Base-by-base conservation (phyloP, 2,888 invertebrate species). In the Drosophila yooni region DNA sequence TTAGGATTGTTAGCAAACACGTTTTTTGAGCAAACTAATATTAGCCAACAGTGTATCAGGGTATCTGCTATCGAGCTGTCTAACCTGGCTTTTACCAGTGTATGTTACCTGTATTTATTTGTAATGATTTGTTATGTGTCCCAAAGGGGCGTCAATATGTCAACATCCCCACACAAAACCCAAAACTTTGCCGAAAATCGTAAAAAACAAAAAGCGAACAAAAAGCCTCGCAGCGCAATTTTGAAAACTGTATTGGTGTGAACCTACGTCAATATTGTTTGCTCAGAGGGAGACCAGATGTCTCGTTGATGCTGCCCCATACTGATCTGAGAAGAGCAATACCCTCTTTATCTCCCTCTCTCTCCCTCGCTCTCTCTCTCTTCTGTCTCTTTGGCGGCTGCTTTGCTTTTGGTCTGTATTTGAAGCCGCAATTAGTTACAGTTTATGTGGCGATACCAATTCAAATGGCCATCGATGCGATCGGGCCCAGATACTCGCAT, bases 391-490 rank as follows among this genome's bases (percentile, higher is more conserved):
- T 62, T 66, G 69, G 69, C 79, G 71, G 73, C 74, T 72, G 68
- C 68, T 70, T 78, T 75, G 64, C 79, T 65, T 67, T 56, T 83
- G 83, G 81, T 91, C 89, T 87, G 91, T 91, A 90, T 91, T 91
- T 90, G 80, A 85, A 85, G 91, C 91, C 91, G 85, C 92, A 92
- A 92, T 92, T 92, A 91, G 92, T 89, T 88, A 92, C 92, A 92
- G 82, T 91, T 89, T 88, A 90, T 83, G 81, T 79, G 91, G 86
- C 90, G 85, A 86, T 83, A 78, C 82, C 82, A 76, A 81, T 80
- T 59, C 73, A 57, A 70, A 64, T 59, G 73, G 68, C 79, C 81
- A 84, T 79, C 83, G 76, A 90, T 82, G 67, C 68, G 72, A 79
- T 84, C 82, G 72, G 52, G 63, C 65, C 76, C 53, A 81, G 62